These are phyloP conservation scores for Ctenopoma kingsleyae DNA, from an alignment of 2,797 vertebrate genomes.

Conservation along the genomic window DNA sequence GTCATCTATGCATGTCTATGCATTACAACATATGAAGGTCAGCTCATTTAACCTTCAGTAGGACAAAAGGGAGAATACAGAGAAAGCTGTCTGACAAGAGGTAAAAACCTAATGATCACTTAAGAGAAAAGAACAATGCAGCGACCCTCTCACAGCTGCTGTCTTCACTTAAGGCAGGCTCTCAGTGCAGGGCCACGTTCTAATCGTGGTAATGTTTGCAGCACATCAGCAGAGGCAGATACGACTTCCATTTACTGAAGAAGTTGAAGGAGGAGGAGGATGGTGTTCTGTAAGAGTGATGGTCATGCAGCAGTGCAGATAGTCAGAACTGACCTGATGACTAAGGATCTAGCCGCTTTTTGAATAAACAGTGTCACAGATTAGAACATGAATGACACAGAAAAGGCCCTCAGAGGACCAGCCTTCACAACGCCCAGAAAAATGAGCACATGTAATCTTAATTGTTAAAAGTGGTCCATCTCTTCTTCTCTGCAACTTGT, in stretches of 20 bases:
- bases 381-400: conserved; percentile 17
- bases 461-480: background rate
- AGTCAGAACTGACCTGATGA: conserved; percentile 53
- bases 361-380: conserved; percentile 26
- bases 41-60: conserved; percentile 14
- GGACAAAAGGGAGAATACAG: background rate
- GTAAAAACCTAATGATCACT: conserved; percentile 42
- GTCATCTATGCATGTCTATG: background rate
- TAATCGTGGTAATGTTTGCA: conserved; percentile 64
- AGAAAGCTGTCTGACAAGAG: conserved; percentile 5
- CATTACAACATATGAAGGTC: background rate
- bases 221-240: conserved; percentile 49
- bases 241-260: conserved; percentile 50
- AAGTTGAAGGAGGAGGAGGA: conserved; percentile 35
- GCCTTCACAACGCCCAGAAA: conserved; percentile 8
- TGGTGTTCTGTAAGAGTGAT: conserved; percentile 7
- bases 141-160: conserved; percentile 1
- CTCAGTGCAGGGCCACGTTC: conserved; percentile 51
- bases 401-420: conserved; percentile 7
- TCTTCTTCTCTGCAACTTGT: background rate
- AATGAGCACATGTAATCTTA: conserved; percentile 2
- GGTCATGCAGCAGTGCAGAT: conserved; percentile 61
- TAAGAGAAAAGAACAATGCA: conserved; percentile 27
- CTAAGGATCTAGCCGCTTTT: conserved; percentile 32
- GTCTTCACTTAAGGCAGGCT: conserved; percentile 22